Evolutionary conservation across 2,888 invertebrate species (phyloP).

Genomic region (Aspidiotus rigidus): DNA sequence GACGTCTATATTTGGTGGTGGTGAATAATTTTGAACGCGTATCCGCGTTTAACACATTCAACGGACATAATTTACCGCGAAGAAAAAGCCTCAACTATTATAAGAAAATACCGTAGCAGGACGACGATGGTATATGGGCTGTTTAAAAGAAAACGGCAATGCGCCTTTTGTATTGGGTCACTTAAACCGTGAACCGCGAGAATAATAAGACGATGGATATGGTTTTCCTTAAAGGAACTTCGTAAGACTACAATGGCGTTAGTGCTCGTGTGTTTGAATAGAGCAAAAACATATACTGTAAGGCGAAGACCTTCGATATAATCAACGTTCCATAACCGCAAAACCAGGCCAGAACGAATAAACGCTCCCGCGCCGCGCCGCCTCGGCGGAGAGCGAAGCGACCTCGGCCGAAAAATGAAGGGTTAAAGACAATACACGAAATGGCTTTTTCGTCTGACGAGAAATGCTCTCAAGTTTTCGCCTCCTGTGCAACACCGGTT

Average conservation of each 20-base stretch:
- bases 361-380: conserved; percentile 17
- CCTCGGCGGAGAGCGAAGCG: background rate
- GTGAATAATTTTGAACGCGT: no score
- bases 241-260: conserved; percentile 10
- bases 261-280: conserved; percentile 28
- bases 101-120: conserved; percentile 2
- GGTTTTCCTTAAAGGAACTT: conserved; percentile 25
- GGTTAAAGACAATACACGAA: conserved; percentile 34
- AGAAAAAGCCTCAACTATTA: background rate
- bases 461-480: conserved; percentile 25
- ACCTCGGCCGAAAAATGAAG: conserved; percentile 11
- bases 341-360: conserved; percentile 34
- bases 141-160: conserved; percentile 5
- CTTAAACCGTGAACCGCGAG: conserved; percentile 29
- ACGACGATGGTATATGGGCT: background rate
- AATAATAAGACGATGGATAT: conserved; percentile 33
- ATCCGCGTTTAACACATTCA: no score
- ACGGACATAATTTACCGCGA: no score
- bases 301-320: conserved; percentile 33
- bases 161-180: conserved; percentile 27
- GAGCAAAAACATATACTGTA: conserved; percentile 22
- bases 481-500: conserved; percentile 4
- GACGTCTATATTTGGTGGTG: no score
- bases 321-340: conserved; percentile 34
- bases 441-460: conserved; percentile 32